Base-by-base conservation (phyloP, 2,797 vertebrate genomes). In the Galaxias olidus region DNA sequence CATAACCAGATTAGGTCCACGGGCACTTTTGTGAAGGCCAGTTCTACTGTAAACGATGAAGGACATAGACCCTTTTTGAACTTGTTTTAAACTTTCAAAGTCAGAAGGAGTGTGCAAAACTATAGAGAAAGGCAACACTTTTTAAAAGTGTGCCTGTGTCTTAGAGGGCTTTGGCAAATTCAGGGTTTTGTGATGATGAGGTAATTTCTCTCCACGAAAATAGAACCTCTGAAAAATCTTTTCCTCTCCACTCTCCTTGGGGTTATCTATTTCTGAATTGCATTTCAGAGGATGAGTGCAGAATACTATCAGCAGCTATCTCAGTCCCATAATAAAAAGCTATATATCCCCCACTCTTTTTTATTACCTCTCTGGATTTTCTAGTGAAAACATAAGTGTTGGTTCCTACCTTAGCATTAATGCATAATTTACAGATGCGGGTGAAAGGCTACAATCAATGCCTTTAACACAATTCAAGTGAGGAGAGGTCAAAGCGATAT, bases 1-100 rank as follows among this genome's bases (percentile, higher is more conserved):
- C 68, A 69, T 83, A 85, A 83, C 43, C 30, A 54, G 71, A 87
- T 81, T 81, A 83, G 55, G 62, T 71, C 46, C 68, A 73, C 61
- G 47, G 68, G 61, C 65, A 46, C 67, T 55, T 46, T 59, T 68
- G 57, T 59, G 56, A 80, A 86, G 78, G 80, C 87, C 81, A 77
- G 57, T 12, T 18, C 53, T 30, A 30, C 30, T 30, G 30, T 18
- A 62, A 43, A 15, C 19, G 43, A 75, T 54, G 19, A 41, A 61
- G 50, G 61, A 40, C 7, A 52, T 18, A 43, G 30, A 30, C 30
- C 51, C 49, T 52, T 43, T 42, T 52, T 42, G 40, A 57, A 14
- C 11, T 4, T 47, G 46, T 47, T 11, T 20, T 13, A 9, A 20
- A 19, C 9, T 59, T 18, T 42, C 20, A 50, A 15, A 41, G 59